phyloP scores from a whole-genome alignment of 1,140 invertebrate genomes.

The Tyrophagus putrescentiae region DNA sequence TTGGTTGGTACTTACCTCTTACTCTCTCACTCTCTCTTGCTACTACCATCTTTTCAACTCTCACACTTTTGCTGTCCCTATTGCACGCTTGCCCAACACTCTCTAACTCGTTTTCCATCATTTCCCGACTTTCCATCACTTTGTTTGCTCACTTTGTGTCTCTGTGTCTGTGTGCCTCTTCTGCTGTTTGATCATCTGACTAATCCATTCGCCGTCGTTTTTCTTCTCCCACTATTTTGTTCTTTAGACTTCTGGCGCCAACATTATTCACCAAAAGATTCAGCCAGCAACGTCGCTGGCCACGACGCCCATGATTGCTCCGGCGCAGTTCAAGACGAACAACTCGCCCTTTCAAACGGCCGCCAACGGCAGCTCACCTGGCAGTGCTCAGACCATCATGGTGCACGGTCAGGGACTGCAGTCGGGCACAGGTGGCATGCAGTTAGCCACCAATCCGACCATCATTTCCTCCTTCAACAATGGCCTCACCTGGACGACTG shows the following conservation, averaged over 20 bases:
- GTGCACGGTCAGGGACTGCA: slow-evolving; percentile 12
- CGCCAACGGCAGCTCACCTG: background rate
- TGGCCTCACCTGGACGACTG: slow-evolving; percentile 15
- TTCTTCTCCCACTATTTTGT: too few species aligned
- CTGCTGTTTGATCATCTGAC: too few species aligned
- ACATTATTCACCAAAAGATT: slow-evolving; percentile 14
- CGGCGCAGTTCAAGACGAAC: slow-evolving; percentile 6
- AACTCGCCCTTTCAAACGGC: background rate
- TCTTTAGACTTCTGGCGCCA: background rate
- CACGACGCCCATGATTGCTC: slow-evolving; percentile 3
- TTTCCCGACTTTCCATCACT: background rate
- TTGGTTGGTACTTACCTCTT: too few species aligned
- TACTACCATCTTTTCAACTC: too few species aligned
- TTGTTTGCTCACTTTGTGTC: background rate
- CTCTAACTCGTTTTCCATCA: background rate
- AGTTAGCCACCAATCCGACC: background rate
- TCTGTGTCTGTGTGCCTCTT: background rate
- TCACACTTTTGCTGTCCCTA: background rate
- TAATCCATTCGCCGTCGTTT: too few species aligned
- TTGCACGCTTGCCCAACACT: background rate
- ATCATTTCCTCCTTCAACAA: background rate
- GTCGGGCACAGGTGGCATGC: background rate
- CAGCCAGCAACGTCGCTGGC: background rate
- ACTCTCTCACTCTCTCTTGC: too few species aligned
- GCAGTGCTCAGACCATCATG: slow-evolving; percentile 1